Percentiles rank a stretch among this genome's conserved stretches.
Evolutionary conservation across 2,888 invertebrate species (phyloP).

Genomic region (Omphaloscelis lunosa): DNA sequence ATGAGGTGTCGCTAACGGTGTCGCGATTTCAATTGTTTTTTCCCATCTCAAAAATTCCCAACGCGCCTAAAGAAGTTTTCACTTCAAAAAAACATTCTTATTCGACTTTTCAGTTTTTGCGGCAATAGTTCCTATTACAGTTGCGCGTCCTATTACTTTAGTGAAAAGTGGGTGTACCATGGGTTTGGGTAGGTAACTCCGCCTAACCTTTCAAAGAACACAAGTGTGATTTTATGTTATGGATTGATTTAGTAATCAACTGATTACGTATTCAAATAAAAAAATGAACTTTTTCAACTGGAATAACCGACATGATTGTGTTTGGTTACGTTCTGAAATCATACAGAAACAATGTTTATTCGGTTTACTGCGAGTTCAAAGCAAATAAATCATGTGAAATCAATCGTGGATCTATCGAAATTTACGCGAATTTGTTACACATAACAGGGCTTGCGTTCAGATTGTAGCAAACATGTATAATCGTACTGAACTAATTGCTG

Average conservation of each 20-base stretch:
- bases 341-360: conserved; percentile 43
- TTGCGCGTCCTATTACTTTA: not conserved
- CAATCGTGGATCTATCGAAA: conserved; percentile 28
- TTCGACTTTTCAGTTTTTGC: too few species aligned
- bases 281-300: not conserved
- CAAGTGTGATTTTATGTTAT: not conserved
- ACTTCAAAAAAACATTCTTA: too few species aligned
- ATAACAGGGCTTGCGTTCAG: not conserved
- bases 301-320: conserved; percentile 35
- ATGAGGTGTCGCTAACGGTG: too few species aligned
- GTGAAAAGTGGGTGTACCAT: not conserved
- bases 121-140: not conserved
- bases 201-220: too few species aligned
- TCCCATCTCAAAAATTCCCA: too few species aligned
- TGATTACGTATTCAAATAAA: conserved; percentile 20
- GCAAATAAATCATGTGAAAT: conserved; percentile 49
- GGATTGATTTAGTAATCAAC: conserved; percentile 1
- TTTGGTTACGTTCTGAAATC: conserved; percentile 36
- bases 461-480: conserved; percentile 33
- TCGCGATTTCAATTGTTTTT: too few species aligned
- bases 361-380: conserved; percentile 35
- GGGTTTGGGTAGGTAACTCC: rapidly evolving
- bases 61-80: too few species aligned
- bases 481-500: conserved; percentile 26
- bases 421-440: conserved; percentile 24